Base-by-base conservation (phyloP, 2,888 invertebrate genomes). In the Synanthedon myopaeformis region DNA sequence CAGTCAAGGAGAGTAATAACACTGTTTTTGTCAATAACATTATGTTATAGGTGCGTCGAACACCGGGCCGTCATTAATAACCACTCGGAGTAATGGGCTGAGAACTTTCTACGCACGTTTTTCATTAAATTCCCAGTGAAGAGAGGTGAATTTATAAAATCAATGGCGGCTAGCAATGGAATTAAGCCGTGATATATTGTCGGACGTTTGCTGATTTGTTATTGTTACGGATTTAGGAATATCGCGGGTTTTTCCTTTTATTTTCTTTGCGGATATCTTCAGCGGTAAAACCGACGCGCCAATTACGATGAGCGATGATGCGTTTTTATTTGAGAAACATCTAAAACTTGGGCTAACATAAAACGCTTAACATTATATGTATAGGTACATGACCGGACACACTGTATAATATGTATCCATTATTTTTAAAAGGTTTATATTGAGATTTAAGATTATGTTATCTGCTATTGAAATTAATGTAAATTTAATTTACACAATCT, bases 31-130 rank as follows among this genome's bases (percentile, higher is more conserved):
- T 45, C 4, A n/a, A 12, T n/a, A 6, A 45, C 13, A 35, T 45
- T 45, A 14, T 45, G 45, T 14, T 45, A 45, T 45, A 49, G 49
- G 49, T 49, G 49, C 49, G 49, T 49, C 17, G 49, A 49, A 49
- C 49, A 49, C 19, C 49, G 17, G 17, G 17, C 49, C 49, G 66
- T 70, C 78, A 76, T 76, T 76, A 74, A 78, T 79, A 76, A 75
- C 74, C 57, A 53, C 59, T 58, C 62, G 61, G 66, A 71, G 75
- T 74, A 77, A 77, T 74, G 72, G 72, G 69, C 61, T 67, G 69
- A 65, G 70, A 78, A 76, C 69, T 78, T 79, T 80, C 79, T 74
- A 74, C 74, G 78, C 80, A 80, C 79, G 79, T 79, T 78, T 80
- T 79, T 79, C 79, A 80, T 80, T 79, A 78, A 78, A 77, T 68